These are phyloP conservation scores for Limnothrissa miodon DNA, from an alignment of 2,113 vertebrate genomes.

Conservation along the genomic window DNA sequence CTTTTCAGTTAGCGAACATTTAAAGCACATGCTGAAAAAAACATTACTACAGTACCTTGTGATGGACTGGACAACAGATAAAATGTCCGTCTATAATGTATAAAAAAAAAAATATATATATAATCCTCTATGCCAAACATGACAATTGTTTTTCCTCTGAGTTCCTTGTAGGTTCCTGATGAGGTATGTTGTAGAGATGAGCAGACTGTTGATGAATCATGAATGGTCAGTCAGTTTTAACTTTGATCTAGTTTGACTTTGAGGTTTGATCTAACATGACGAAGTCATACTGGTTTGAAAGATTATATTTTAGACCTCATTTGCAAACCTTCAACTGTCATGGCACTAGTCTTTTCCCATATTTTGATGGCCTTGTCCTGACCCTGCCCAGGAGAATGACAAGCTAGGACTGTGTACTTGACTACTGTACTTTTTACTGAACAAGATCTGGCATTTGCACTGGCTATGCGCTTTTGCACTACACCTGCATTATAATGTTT, in stretches of 20 bases:
- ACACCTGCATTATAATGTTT: too few relatives aligned
- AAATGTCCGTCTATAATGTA: neutral
- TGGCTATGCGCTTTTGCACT: too few relatives aligned
- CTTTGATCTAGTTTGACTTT: too few relatives aligned
- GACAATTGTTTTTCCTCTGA: constrained; percentile 27
- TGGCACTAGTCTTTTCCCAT: too few relatives aligned
- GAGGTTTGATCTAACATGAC: neutral
- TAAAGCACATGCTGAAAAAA: neutral
- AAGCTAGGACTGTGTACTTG: too few relatives aligned
- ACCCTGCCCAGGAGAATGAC: too few relatives aligned
- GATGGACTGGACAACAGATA: neutral
- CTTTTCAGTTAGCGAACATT: too few relatives aligned
- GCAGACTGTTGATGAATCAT: neutral
- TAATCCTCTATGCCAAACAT: neutral
- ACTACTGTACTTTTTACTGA: too few relatives aligned
- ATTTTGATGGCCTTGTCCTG: too few relatives aligned
- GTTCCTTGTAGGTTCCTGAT: constrained; percentile 71
- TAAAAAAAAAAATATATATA: neutral
- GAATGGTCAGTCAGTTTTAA: neutral
- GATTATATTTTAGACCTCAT: neutral
- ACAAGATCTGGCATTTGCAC: too few relatives aligned
- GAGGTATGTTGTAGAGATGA: constrained; percentile 66
- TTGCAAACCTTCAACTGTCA: neutral
- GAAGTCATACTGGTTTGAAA: neutral
- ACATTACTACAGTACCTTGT: too few relatives aligned